These are phyloP conservation scores for Trichopoda pennipes DNA, from an alignment of 2,888 invertebrate genomes.

Conservation along the genomic window DNA sequence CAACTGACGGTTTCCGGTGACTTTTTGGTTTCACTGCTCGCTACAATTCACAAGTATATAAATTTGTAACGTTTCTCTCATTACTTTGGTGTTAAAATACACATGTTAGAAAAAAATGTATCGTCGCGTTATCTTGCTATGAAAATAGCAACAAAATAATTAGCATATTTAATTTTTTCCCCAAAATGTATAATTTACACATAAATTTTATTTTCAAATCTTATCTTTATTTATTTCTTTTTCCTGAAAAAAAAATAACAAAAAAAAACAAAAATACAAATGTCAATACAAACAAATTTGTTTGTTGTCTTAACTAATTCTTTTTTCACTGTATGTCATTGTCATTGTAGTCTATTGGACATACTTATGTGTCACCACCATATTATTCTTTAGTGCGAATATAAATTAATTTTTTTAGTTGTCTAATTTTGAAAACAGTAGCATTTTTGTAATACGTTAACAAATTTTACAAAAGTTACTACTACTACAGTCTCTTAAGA, in stretches of 20 bases:
- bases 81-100: constrained; percentile 49
- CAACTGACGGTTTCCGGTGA: constrained; percentile 55
- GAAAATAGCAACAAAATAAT: constrained; percentile 45
- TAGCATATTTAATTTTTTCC: constrained; percentile 64
- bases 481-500: too few species aligned
- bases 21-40: constrained; percentile 32
- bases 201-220: constrained; percentile 58
- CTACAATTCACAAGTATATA: constrained; percentile 22
- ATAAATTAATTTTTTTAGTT: background rate
- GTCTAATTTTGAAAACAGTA: background rate
- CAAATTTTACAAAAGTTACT: too few species aligned
- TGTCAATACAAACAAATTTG: constrained; percentile 57
- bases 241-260: background rate
- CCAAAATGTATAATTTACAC: constrained; percentile 57
- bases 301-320: constrained; percentile 48
- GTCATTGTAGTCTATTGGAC: constrained; percentile 23
- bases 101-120: constrained; percentile 44
- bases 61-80: constrained; percentile 32
- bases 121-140: constrained; percentile 55
- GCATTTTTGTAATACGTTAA: background rate
- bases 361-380: constrained; percentile 33
- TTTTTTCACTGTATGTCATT: constrained; percentile 15
- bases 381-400: background rate
- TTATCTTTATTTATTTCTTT: constrained; percentile 54
- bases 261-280: constrained; percentile 15